A percentile compares a stretch with the other conserved stretches of the same genome.
These are phyloP conservation scores for Aphidoletes aphidimyza DNA, from an alignment of 2,888 invertebrate species.

Conservation along the genomic window DNA sequence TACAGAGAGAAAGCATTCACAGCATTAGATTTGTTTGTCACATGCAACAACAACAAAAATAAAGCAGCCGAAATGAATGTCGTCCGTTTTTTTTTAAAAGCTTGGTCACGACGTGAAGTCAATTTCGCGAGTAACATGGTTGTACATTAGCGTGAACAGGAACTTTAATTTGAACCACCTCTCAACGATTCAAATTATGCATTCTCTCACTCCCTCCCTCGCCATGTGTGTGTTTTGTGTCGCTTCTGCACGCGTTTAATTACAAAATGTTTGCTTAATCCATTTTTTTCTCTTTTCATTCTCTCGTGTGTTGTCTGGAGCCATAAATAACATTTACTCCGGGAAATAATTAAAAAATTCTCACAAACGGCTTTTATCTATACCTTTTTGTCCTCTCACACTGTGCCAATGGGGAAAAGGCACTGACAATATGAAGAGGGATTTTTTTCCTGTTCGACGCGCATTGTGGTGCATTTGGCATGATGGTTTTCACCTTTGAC, in stretches of 20 bases:
- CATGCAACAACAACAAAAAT: background rate
- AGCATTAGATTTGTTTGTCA: constrained; percentile 7
- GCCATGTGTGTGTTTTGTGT: background rate
- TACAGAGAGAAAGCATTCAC: background rate
- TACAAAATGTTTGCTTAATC: constrained; percentile 42
- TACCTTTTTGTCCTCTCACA: background rate
- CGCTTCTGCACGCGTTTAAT: background rate
- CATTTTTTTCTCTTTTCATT: background rate
- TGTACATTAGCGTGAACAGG: constrained; percentile 8
- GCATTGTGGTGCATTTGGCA: constrained; percentile 36
- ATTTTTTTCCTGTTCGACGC: background rate
- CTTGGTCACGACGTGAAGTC: background rate
- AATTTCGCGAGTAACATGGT: constrained; percentile 1
- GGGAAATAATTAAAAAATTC: constrained; percentile 50
- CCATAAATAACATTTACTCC: constrained; percentile 49
- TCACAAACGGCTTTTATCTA: constrained; percentile 35
- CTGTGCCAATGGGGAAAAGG: constrained; percentile 3
- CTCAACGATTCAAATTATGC: background rate
- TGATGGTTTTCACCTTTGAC: constrained; percentile 45
- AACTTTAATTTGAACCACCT: constrained; percentile 26
- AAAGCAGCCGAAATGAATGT: background rate
- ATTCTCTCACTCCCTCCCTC: background rate
- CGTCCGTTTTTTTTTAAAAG: background rate
- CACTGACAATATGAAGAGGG: background rate
- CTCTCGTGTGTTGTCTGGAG: background rate